Evolutionary conservation across 2,113 vertebrate species (phyloP), one percentile per base, ranked within the genome.

Genomic region (Pseudois nayaur): DNA sequence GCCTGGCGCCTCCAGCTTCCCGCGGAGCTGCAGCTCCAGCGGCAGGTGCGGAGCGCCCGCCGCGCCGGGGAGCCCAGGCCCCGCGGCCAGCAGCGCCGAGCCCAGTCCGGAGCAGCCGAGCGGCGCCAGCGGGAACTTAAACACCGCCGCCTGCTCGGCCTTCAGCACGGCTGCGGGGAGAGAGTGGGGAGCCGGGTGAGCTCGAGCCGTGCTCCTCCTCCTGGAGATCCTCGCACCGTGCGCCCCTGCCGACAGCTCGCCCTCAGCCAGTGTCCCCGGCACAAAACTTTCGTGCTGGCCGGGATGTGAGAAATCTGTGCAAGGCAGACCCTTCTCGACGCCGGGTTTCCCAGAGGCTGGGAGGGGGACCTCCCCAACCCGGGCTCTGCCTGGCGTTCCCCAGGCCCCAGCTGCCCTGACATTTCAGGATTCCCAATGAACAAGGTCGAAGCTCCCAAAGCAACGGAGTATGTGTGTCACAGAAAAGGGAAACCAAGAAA

Each of bases 101-200:
- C 99, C 99, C 88, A 99, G 98, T 33, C 99, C 99, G 0, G 99
- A 99, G 96, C 99, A 99, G 91, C 99, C 99, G 55, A 99, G 98
- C 0, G 99, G 99, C 29, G 99, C 99, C 97, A 99, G 98, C 31
- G 99, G 99, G 97, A 99, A 99, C 98, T 99, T 99, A 96, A 99
- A 99, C 36, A 99, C 99, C 17, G 99, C 99, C 1, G 99, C 99
- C 98, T 99, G 99, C 94, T 99, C 99, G 0, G 99, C 99, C 98
- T 99, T 99, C 60, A 99, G 97, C 93, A 99, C 99, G 86, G 99
- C 98, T 99, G 98, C n/a, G 27, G 25, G 71, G 21, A 67, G 23
- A 96, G 45, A 84, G 21, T 3, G 17, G 14, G 40, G 23, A 86
- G 23, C 25, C 10, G 0, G 15, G 55, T 96, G 54, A 98, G 45